phyloP scores from a whole-genome alignment of 2,888 invertebrate genomes.

The Pinctada fucata region DNA sequence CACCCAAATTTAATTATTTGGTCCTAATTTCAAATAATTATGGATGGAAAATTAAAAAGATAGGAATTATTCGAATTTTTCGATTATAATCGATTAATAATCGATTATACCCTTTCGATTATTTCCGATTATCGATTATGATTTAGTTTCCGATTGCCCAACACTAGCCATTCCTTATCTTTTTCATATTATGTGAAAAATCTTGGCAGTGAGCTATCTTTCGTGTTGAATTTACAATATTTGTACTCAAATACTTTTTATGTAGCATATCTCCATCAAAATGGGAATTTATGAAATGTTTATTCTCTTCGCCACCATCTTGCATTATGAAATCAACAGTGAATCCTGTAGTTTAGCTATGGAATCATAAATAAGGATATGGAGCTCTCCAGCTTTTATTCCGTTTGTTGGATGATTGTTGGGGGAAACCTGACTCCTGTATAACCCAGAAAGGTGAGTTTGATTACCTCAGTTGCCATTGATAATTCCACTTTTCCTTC shows the following conservation, averaged over 20 bases:
- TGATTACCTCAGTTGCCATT: conserved; percentile 37
- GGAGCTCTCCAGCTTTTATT: conserved; percentile 30
- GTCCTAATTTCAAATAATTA: too few relatives aligned
- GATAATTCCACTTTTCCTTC: conserved; percentile 19
- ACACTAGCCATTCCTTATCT: conserved; percentile 29
- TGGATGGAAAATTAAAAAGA: too few relatives aligned
- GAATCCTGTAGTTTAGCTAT: conserved; percentile 37
- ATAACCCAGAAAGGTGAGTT: conserved; percentile 39
- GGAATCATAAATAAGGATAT: conserved; percentile 33
- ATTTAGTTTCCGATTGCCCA: too few relatives aligned
- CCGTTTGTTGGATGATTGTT: conserved; percentile 36
- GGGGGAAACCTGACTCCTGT: conserved; percentile 44
- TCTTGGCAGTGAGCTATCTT: conserved; percentile 33
- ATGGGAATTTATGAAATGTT: conserved; percentile 36
- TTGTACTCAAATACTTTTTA: conserved; percentile 16
- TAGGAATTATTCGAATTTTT: too few relatives aligned
- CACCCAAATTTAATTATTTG: too few relatives aligned
- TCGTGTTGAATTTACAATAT: conserved; percentile 23
- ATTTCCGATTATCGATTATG: too few relatives aligned
- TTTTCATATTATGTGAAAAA: conserved; percentile 41
- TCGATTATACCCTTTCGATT: too few relatives aligned
- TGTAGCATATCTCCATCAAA: conserved; percentile 21
- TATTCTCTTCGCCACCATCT: conserved; percentile 41
- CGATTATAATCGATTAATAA: too few relatives aligned
- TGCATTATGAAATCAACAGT: conserved; percentile 37